These are phyloP conservation scores for Microcebus ravelobensis DNA, from an alignment of 2,113 vertebrate genomes.

Conservation along the genomic window DNA sequence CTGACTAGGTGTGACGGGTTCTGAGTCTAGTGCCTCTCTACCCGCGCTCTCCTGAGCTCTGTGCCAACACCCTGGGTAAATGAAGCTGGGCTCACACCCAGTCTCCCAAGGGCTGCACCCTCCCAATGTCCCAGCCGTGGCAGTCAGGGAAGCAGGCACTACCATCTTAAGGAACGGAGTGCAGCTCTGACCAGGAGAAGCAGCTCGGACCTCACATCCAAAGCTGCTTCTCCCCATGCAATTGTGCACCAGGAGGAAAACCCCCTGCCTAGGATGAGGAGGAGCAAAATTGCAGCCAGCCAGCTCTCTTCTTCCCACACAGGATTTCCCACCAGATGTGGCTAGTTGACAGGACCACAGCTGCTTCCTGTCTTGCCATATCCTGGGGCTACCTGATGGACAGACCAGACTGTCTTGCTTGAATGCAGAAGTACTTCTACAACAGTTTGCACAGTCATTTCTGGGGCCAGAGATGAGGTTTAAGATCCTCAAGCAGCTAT, in stretches of 20 bases:
- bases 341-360: conserved; percentile 34
- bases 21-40: conserved; percentile 19
- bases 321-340: conserved; percentile 55
- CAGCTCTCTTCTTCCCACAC: not conserved
- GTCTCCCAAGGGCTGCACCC: not conserved
- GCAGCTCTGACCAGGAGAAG: not conserved
- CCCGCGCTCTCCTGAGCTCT: conserved; percentile 35
- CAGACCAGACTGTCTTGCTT: conserved; percentile 22
- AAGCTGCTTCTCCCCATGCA: not conserved
- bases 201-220: not conserved
- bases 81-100: conserved; percentile 40
- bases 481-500: conserved; percentile 44
- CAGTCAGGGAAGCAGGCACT: not conserved
- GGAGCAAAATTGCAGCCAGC: not conserved
- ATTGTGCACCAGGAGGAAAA: not conserved
- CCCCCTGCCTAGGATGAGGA: not conserved
- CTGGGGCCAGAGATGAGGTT: conserved; percentile 48
- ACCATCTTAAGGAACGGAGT: not conserved
- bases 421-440: conserved; percentile 63
- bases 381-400: conserved; percentile 42
- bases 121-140: not conserved
- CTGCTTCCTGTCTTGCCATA: conserved; percentile 69
- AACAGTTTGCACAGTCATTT: conserved; percentile 60
- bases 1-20: conserved; percentile 22
- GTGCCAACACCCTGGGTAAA: conserved; percentile 71